Base-by-base conservation (phyloP, 92 coral and sea anemone genomes). In the Desmophyllum pertusum region DNA sequence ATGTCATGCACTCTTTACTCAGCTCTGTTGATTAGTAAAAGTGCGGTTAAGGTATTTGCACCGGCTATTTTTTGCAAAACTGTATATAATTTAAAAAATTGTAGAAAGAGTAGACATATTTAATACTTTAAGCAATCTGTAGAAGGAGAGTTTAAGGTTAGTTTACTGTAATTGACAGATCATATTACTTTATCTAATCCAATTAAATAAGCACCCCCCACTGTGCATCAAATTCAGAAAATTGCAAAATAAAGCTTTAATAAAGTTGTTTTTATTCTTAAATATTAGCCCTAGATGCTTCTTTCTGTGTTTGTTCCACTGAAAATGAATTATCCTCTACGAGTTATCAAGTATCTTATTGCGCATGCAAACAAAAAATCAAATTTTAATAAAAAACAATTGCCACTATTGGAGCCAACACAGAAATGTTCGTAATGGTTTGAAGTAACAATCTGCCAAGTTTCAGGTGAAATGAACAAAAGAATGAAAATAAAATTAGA, bases 401-500 rank as follows among this genome's bases (percentile, higher is more conserved):
- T 33, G 41, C 33, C 40, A 31, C 13, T 31, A 21, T 41, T 65
- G 42, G 70, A 65, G 41, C 73, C 53, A 79, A 62, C 83, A 79
- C 83, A 79, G 73, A 79, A 61, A 61, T 39, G 52, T 14, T 79
- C 36, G 57, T 79, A 63, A 37, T 63, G 25, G 11, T 62, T 40
- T 35, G 6, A 35, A 52, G 35, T 37, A 79, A 33, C 23, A 59
- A 46, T 25, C 57, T 79, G 73, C 83, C 73, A 79, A 63, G 59
- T 79, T 61, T 79, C 43, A 37, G 37, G 63, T 55, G 71, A 63
- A 30, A 79, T 46, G 55, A 39, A 13, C 63, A 61, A 79, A 79
- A 63, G 83, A 79, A 78, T 17, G 46, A 38, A 69, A 78, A 57
- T 78, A 59, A 78, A 38, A 78, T 59, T 13, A 11, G 51, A 79